phyloP scores from a whole-genome alignment of 2,113 vertebrate genomes.

The Psephotus haematonotus region DNA sequence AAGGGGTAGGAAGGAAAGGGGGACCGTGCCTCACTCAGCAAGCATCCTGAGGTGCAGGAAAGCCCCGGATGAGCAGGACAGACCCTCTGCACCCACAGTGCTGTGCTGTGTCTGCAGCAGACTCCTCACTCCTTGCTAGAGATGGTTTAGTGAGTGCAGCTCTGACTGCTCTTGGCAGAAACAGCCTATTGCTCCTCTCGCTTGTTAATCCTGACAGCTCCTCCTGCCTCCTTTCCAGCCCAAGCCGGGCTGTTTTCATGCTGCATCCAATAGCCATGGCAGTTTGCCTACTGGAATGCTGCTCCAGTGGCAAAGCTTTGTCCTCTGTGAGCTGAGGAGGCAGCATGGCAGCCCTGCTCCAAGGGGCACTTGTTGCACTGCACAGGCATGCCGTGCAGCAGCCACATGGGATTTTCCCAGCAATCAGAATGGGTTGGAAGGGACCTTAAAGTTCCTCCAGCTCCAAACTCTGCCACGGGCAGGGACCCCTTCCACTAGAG shows the following conservation, averaged over 20 bases:
- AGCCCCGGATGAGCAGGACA: background rate
- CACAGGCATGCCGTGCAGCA: background rate
- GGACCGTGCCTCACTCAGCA: background rate
- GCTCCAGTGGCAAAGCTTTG: background rate
- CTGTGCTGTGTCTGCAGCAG: background rate
- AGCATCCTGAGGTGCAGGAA: rapidly evolving
- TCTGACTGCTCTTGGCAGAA: background rate
- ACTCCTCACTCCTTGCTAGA: background rate
- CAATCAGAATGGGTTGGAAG: background rate
- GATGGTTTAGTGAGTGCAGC: background rate
- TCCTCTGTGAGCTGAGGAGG: rapidly evolving
- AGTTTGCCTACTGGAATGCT: background rate
- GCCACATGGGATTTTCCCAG: background rate
- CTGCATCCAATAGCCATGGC: rapidly evolving
- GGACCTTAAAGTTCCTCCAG: background rate
- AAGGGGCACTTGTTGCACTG: background rate
- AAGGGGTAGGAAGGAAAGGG: background rate
- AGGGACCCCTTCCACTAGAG: background rate
- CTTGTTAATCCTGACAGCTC: background rate
- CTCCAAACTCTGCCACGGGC: background rate
- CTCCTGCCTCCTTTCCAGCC: background rate
- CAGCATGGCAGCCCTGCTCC: rapidly evolving
- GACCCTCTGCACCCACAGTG: rapidly evolving
- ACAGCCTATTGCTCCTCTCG: background rate
- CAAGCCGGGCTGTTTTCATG: background rate